Base-by-base conservation (phyloP, 2,888 invertebrate genomes). In the Cryptus armator region DNA sequence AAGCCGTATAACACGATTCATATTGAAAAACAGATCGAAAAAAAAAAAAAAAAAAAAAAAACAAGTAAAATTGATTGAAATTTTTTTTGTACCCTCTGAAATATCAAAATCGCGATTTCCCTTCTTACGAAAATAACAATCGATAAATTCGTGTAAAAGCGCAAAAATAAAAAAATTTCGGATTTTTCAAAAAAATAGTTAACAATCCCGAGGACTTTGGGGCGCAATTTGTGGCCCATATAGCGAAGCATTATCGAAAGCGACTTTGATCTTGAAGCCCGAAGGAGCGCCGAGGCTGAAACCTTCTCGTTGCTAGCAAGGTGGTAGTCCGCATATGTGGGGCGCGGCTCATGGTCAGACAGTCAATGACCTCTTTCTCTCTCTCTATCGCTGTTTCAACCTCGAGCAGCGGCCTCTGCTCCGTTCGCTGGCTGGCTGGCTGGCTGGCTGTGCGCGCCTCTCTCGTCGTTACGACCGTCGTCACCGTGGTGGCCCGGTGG, bases 281-380 rank as follows among this genome's bases (percentile, higher is more conserved):
- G 80, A 85, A 71, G 80, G 84, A 62, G 68, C 67, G 75, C 82
- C 77, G 84, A 84, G 85, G 72, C 71, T 75, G 71, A 81, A 79
- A 59, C 56, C 81, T 85, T 83, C 37, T 74, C 62, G 72, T 48
- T 48, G 82, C 59, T 19, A 77, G 10, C 74, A 86, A 86, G 86
- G 80, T 87, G 82, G 81, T 51, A 80, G 86, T 71, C 83, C 85
- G 86, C 86, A 86, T 91, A 92, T 92, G 91, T 91, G 92, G 93
- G 93, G 93, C 93, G 93, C 93, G 93, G 93, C 93, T 92, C 93
- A 92, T 93, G 93, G 93, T 93, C 93, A 93, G 92, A 92, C 93
- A 93, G 93, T 93, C 93, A 92, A 91, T 91, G 93, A 93, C 91
- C 93, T 29, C 32, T 48, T 7, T 29, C 59, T 62, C 87, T 53